Evolutionary conservation across 2,888 invertebrate species (phyloP).

Genomic region (Trilocha varians): DNA sequence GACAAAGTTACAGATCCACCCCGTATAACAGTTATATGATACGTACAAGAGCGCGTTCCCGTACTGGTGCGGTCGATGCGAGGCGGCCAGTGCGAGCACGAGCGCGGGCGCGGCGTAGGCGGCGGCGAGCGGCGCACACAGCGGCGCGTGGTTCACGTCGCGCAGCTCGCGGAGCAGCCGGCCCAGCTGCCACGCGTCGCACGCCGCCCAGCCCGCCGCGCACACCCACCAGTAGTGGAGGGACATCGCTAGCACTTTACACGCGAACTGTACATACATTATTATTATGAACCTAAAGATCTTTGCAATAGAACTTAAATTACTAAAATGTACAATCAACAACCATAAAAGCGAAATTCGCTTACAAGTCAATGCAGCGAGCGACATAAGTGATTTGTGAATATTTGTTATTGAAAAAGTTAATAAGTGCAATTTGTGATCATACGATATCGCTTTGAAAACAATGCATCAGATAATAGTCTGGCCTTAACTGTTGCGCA

Average conservation of each 20-base stretch:
- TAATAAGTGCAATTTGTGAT: too few species aligned
- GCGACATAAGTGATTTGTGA: too few species aligned
- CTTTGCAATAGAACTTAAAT: neutral
- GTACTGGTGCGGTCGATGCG: conserved; percentile 94
- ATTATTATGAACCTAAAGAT: too few species aligned
- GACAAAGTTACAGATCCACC: too few species aligned
- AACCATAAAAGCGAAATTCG: too few species aligned
- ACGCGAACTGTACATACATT: conserved; percentile 85
- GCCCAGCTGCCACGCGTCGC: conserved; percentile 93
- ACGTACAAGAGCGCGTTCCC: conserved; percentile 95
- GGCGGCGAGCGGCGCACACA: conserved; percentile 92
- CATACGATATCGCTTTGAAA: too few species aligned
- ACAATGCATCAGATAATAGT: too few species aligned
- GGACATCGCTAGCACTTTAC: conserved; percentile 91
- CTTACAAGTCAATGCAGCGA: too few species aligned
- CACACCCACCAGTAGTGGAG: conserved; percentile 95
- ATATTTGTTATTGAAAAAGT: too few species aligned
- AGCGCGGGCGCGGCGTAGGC: conserved; percentile 95
- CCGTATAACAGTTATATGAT: too few species aligned
- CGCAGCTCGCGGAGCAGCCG: conserved; percentile 95
- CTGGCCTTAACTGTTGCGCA: too few species aligned
- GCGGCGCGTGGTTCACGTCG: conserved; percentile 95
- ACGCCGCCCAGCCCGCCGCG: conserved; percentile 92
- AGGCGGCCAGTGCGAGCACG: conserved; percentile 91
- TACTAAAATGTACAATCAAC: neutral